phyloP scores from a whole-genome alignment of 2,113 vertebrate species.

The Neomonachus schauinslandi region DNA sequence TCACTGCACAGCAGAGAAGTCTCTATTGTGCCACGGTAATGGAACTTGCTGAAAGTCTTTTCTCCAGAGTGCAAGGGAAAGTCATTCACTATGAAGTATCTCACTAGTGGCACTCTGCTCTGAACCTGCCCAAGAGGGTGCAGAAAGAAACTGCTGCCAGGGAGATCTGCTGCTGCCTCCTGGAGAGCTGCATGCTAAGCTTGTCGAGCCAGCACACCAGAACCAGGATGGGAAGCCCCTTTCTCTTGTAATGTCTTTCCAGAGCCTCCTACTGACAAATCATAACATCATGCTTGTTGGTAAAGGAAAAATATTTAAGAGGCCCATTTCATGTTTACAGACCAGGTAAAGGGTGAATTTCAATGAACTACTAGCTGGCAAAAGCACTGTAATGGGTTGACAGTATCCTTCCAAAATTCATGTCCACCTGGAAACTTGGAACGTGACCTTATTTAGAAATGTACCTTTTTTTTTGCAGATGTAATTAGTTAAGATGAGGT shows the following conservation, averaged over 20 bases:
- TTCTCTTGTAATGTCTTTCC: background rate
- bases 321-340: background rate
- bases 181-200: background rate
- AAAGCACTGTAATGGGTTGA: background rate
- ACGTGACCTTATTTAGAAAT: background rate
- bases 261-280: background rate
- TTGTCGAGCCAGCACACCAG: background rate
- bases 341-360: background rate
- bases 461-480: background rate
- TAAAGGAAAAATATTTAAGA: background rate
- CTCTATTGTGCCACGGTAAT: background rate
- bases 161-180: background rate
- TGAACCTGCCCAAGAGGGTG: background rate
- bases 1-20: background rate
- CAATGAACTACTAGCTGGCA: background rate
- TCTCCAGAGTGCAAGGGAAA: background rate
- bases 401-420: background rate
- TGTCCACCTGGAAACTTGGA: background rate
- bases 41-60: constrained; percentile 9
- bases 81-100: background rate
- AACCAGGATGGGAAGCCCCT: background rate
- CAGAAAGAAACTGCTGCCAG: background rate
- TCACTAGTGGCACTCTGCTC: background rate
- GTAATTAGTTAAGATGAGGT: background rate
- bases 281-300: background rate